phyloP scores from a whole-genome alignment of 2,888 invertebrate species.

The Apodemia duryi region DNA sequence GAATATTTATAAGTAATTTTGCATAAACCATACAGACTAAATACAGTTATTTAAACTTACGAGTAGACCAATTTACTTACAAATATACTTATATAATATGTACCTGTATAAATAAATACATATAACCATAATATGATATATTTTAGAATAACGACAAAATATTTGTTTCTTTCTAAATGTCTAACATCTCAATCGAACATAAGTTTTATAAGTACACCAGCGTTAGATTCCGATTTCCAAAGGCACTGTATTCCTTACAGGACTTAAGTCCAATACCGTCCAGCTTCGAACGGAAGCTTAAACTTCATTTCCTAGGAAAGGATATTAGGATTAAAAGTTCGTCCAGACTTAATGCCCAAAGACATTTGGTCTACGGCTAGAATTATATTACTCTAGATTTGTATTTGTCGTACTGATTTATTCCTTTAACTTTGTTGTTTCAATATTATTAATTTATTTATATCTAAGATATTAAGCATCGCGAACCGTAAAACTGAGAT shows the following conservation, averaged over 20 bases:
- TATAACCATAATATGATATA: too few relatives aligned
- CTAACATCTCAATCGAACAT: conserved; percentile 20
- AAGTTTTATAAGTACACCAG: conserved; percentile 29
- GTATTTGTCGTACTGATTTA: conserved; percentile 23
- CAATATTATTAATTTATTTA: too few relatives aligned
- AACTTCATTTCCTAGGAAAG: conserved; percentile 70
- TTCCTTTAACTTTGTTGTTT: too few relatives aligned
- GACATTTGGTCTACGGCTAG: conserved; percentile 43
- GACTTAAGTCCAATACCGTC: conserved; percentile 43
- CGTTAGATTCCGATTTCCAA: conserved; percentile 34
- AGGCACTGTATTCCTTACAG: conserved; percentile 40
- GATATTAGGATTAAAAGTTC: conserved; percentile 72
- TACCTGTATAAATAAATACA: too few relatives aligned
- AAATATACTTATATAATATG: too few relatives aligned
- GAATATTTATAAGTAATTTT: too few relatives aligned
- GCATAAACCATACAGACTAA: too few relatives aligned
- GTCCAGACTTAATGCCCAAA: conserved; percentile 48
- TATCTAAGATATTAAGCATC: too few relatives aligned
- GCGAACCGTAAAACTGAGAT: too few relatives aligned
- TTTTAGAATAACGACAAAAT: background rate
- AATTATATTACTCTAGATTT: conserved; percentile 33
- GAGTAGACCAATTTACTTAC: too few relatives aligned
- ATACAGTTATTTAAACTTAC: too few relatives aligned
- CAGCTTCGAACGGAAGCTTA: conserved; percentile 51
- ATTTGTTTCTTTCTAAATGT: background rate